Base-by-base conservation (phyloP, 2,113 vertebrate species). In the Atrichornis clamosus region DNA sequence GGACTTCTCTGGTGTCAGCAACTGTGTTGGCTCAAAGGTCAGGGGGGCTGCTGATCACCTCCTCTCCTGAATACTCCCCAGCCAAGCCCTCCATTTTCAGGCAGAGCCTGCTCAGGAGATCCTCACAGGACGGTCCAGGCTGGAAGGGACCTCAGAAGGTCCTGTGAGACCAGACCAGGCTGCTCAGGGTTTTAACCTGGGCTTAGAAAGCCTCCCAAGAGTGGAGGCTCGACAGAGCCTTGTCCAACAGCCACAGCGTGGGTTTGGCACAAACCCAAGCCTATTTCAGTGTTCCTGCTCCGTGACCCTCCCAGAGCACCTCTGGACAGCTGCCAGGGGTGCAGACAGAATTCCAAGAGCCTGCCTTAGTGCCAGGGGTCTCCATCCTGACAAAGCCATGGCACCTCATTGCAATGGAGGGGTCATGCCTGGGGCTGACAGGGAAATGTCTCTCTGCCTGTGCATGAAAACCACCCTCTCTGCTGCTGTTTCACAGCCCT, bases 321-420 rank as follows among this genome's bases (percentile, higher is more conserved):
- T 17, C 79, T 93, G 55, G 70, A n/a, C 42, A 30, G 18, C 50
- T 65, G 72, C 80, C 81, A 70, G 35, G 2, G 49, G 50, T 7
- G 37, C 74, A 62, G 77, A 15, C 20, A 56, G 35, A 32, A 52
- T 58, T 78, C 19, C 67, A 65, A 65, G 41, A 27, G 33, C 32
- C 60, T n/a, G 56, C 46, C 76, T 46, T 16, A 11, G 42, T 42
- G 37, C 46, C 72, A 70, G 56, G 62, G 65, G 62, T 1, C 41
- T 56, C 72, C 67, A 13, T 41, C 56, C 6, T 2, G 15, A 50
- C 33, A 18, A 15, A 83, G 26, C 32, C 67, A 1, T 11, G 5
- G 27, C 1, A 2, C 24, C 72, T n/a, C 55, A 13, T 4, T 1
- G 0, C 12, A 32, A 30, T 0, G 18, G 28, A 26, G 33, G 55